phyloP scores from a whole-genome alignment of 2,888 invertebrate genomes.

The Coelopa pilipes region DNA sequence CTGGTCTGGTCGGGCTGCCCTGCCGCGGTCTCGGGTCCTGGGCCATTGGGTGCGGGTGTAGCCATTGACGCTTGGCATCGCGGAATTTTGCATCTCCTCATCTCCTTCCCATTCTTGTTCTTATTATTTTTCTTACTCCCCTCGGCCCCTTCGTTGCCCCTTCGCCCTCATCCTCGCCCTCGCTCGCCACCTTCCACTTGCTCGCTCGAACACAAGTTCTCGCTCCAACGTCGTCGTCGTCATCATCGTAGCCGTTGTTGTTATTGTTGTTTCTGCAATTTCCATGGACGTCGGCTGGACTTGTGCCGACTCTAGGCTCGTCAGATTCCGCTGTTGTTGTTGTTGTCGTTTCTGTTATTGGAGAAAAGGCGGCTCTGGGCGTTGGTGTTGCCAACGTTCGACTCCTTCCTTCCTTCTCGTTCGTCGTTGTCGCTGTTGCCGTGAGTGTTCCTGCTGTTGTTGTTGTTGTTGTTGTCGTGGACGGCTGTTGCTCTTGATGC shows the following conservation, averaged over 20 bases:
- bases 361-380: constrained; percentile 27
- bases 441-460: constrained; percentile 14
- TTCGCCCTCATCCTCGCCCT: too few species aligned
- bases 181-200: too few species aligned
- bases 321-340: constrained; percentile 32
- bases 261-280: constrained; percentile 21
- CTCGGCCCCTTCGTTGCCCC: too few species aligned
- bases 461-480: constrained; percentile 2
- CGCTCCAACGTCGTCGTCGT: neutral
- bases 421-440: neutral
- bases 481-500: neutral
- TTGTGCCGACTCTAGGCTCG: constrained; percentile 27
- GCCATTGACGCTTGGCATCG: neutral
- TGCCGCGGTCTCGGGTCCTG: neutral
- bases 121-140: too few species aligned
- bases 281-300: constrained; percentile 21
- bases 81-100: too few species aligned
- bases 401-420: too few species aligned
- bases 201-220: too few species aligned
- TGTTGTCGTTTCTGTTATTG: constrained; percentile 36
- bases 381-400: constrained; percentile 20
- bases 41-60: constrained; percentile 42
- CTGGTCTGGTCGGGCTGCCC: too few species aligned
- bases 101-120: too few species aligned
- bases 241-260: neutral